Base-by-base conservation (phyloP, 1,140 invertebrate genomes). In the Meloidogyne chitwoodi region DNA sequence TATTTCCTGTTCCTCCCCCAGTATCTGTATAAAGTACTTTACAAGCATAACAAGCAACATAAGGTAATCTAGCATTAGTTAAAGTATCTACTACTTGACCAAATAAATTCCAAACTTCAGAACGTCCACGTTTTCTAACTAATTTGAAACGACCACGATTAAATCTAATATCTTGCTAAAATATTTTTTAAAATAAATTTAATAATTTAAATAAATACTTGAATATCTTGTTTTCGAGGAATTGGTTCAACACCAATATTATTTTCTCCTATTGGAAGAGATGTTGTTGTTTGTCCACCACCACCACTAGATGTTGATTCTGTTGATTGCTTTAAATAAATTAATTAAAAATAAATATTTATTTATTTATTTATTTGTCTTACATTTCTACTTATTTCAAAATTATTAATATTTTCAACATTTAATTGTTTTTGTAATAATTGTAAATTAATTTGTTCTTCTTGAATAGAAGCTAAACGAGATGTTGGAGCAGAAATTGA, bases 11-110 rank as follows among this genome's bases (percentile, higher is more conserved):
- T 62, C 84, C 84, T 12, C 84, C 84, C 2, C 85, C 84, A 31
- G 86, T 85, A 68, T 87, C 84, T 26, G 84, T 85, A 77, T 85
- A 85, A 19, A 85, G 76, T 22, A 85, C 85, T 76, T 87, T 85
- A 64, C 84, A 85, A 14, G 84, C 84, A 71, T 85, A 85, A 64
- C 84, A 85, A 12, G 84, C 84, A 22, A 85, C 84, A 68, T 83
- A 85, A 11, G 84, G 84, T 19, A 85, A 75, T 75, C 86, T 77
- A 16, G 69, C 66, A n/a, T 77, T 71, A 12, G 82, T 87, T 12
- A 83, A 69, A 16, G 74, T 84, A 72, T 85, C 84, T 4, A 85
- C 69, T 16, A 85, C 84, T 77, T 85, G 84, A 19, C 84, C 84
- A 73, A 85, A 85, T 24, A 87, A 71, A 65, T 87, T 87, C 84